Evolutionary conservation across 1,140 invertebrate genomes (phyloP), one percentile per base, ranked within the genome.

Genomic region (Cotesia vestalis): DNA sequence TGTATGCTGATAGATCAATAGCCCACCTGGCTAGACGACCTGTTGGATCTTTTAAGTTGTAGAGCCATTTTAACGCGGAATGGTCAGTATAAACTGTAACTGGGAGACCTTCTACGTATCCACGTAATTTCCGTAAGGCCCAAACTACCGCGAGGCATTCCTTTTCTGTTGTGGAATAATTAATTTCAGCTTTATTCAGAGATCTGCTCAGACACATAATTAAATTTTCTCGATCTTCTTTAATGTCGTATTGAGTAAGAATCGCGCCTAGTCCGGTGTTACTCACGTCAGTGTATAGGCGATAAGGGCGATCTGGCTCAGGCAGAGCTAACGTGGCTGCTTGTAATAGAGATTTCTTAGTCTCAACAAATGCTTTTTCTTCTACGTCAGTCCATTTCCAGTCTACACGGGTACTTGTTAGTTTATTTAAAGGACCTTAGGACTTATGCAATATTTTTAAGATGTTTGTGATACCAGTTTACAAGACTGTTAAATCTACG

Each of bases 71-170:
- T n/a, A n/a, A n/a, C n/a, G n/a, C n/a, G n/a, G n/a, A n/a, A n/a
- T n/a, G n/a, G n/a, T n/a, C n/a, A n/a, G n/a, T n/a, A n/a, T n/a
- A 20, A 8, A 60, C 59, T 34, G 27, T 60, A 0, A 34, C 27
- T 34, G 59, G 17, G 3, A 27, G 9, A 4, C 4, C 27, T 60
- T 60, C 59, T 27, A 27, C 11, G 4, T 60, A 60, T 11, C 59
- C 59, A 5, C 59, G 20, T 35, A 60, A 12, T 11, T 60, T 27
- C 20, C 9, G 3, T 11, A 5, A 34, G 11, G 59, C 59, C 59
- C 59, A 60, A 35, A 60, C 27, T 6, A 60, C 59, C n/a, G 17
- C 20, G 3, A 60, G 27, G 59, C 59, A 60, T 60, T 60, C 20
- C 11, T 60, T 60, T 12, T 60, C 59, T 11, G 59, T 60, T 8